Conservation (phyloP, 2,113 vertebrate genomes). For the Rana temporaria region DNA sequence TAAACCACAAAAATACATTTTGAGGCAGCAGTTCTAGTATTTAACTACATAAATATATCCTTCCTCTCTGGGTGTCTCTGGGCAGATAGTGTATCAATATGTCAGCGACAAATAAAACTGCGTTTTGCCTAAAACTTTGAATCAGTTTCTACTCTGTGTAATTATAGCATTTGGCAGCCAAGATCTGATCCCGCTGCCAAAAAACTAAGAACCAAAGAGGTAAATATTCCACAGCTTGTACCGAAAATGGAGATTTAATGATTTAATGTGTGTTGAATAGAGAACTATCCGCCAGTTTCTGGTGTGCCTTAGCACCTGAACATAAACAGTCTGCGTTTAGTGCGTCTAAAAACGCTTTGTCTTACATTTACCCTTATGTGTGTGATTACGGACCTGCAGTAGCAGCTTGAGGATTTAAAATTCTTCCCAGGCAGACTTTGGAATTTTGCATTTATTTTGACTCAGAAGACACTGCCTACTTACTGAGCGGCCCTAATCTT, state of each 20-base stretch:
- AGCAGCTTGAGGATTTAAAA: background rate
- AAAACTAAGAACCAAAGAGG: slow-evolving; percentile 33
- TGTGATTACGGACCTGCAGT: background rate
- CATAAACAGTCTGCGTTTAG: slow-evolving; percentile 8
- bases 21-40: background rate
- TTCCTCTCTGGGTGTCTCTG: background rate
- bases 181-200: slow-evolving; percentile 3
- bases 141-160: slow-evolving; percentile 37
- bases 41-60: slow-evolving; percentile 2
- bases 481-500: no score
- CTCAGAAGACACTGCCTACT: no score
- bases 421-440: no score
- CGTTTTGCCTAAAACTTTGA: slow-evolving; percentile 33
- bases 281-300: slow-evolving; percentile 8
- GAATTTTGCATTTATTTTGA: no score
- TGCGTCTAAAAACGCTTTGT: slow-evolving; percentile 8
- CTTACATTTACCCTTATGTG: background rate
- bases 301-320: slow-evolving; percentile 25
- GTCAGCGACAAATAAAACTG: background rate
- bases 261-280: slow-evolving; percentile 36
- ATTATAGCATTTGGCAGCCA: slow-evolving; percentile 45
- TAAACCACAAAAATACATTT: background rate
- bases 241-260: slow-evolving; percentile 50
- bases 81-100: background rate
- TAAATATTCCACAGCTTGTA: slow-evolving; percentile 48